Conservation (phyloP, 2,888 invertebrate genomes). For the Phyto melanocephala region DNA sequence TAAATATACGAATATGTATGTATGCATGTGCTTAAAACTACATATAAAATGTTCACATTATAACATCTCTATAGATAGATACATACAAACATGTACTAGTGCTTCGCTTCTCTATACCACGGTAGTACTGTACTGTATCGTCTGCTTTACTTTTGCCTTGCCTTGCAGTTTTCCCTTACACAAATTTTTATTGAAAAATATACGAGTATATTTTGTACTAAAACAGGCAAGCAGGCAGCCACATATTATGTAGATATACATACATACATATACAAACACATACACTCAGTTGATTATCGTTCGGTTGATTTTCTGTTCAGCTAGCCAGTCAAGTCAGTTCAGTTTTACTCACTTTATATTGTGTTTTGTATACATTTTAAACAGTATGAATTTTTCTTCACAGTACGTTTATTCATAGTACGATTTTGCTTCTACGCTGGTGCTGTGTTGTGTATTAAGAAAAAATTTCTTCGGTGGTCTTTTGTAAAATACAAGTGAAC, state of each 20-base stretch:
- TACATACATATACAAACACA: conserved; percentile 11
- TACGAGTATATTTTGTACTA: conserved; percentile 11
- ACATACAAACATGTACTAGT: conserved; percentile 60
- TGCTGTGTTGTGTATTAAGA: conserved; percentile 43
- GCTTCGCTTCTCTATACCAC: conserved; percentile 26
- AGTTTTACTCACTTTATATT: conserved; percentile 55
- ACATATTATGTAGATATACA: background rate
- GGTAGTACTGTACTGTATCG: conserved; percentile 39
- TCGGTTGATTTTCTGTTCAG: conserved; percentile 61
- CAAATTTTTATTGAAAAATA: conserved; percentile 23
- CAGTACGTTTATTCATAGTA: conserved; percentile 59
- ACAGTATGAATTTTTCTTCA: conserved; percentile 57
- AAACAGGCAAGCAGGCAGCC: conserved; percentile 38
- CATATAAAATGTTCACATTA: conserved; percentile 49
- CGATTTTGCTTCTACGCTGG: conserved; percentile 57
- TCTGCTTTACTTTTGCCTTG: conserved; percentile 27
- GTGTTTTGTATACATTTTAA: conserved; percentile 31
- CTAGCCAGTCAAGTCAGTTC: conserved; percentile 53
- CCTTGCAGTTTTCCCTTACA: conserved; percentile 42
- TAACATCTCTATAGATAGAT: conserved; percentile 55
- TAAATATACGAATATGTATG: background rate
- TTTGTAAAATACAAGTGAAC: conserved; percentile 30
- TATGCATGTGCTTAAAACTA: conserved; percentile 26
- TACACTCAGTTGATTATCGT: conserved; percentile 51
- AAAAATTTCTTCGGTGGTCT: conserved; percentile 51